These are phyloP conservation scores for Trichomalopsis sarcophagae DNA, from an alignment of 1,140 invertebrate genomes.

Conservation along the genomic window DNA sequence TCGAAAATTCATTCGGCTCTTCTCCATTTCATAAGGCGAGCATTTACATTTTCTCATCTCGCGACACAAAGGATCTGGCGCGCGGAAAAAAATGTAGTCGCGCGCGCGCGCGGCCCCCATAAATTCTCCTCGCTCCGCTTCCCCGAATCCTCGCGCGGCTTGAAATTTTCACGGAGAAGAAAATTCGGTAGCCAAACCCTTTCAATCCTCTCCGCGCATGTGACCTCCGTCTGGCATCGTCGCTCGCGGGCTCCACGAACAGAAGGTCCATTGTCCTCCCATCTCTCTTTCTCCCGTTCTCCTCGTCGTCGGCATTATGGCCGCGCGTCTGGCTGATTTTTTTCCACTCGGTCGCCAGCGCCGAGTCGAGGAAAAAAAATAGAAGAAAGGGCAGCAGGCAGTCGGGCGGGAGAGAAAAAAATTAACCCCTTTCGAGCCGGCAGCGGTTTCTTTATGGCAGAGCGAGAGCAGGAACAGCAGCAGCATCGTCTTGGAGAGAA, in stretches of 20 bases:
- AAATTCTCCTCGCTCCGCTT: background rate
- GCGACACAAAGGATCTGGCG: background rate
- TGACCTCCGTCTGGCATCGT: constrained; percentile 43
- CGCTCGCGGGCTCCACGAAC: constrained; percentile 47
- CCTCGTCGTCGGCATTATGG: constrained; percentile 39
- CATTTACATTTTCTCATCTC: constrained; percentile 18
- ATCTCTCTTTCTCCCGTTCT: background rate
- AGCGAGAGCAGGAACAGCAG: constrained; percentile 42
- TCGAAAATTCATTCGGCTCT: background rate
- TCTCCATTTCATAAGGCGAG: background rate
- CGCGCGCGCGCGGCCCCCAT: background rate
- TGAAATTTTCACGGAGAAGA: constrained; percentile 39
- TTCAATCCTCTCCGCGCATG: constrained; percentile 49
- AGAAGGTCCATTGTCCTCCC: constrained; percentile 60
- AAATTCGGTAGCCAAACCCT: constrained; percentile 50
- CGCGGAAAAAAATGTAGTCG: background rate
- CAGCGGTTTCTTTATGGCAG: constrained; percentile 72
- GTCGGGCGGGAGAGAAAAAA: constrained; percentile 55
- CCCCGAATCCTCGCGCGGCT: background rate
- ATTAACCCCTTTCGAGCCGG: constrained; percentile 69
- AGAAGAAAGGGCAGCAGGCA: constrained; percentile 41
- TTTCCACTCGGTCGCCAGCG: background rate
- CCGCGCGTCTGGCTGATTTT: constrained; percentile 50
- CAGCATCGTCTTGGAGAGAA: background rate
- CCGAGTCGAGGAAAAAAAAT: background rate